A percentile compares a stretch with the other conserved stretches of the same genome.
phyloP scores from a whole-genome alignment of 2,797 vertebrate genomes.

The Lycodopsis pacificus region DNA sequence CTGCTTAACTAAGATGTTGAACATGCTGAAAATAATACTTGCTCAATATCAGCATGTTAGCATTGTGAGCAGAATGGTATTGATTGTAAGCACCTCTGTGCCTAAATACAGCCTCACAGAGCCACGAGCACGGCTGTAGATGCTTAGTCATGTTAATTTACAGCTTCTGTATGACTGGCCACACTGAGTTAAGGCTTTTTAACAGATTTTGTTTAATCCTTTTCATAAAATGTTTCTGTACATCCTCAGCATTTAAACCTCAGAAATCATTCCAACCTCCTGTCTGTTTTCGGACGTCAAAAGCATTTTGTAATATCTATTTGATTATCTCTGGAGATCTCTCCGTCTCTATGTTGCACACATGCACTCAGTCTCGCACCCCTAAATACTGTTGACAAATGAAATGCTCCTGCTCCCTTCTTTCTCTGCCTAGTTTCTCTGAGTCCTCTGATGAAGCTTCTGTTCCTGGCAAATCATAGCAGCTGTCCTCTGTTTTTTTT shows the following conservation, averaged over 20 bases:
- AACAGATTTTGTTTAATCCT: constrained; percentile 1
- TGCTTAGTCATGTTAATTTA: no score
- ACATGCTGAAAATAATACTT: background rate
- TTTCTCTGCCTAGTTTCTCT: constrained; percentile 20
- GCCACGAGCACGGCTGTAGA: background rate
- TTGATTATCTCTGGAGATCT: constrained; percentile 37
- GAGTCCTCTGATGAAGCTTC: constrained; percentile 48
- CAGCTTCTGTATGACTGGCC: no score
- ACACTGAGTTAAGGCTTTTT: no score
- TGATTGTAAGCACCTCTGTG: background rate
- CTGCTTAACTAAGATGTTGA: background rate
- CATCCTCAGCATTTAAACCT: constrained; percentile 22
- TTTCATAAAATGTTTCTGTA: constrained; percentile 1
- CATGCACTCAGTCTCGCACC: background rate
- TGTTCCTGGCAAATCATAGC: constrained; percentile 61
- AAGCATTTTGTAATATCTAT: constrained; percentile 37
- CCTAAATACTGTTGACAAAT: constrained; percentile 43
- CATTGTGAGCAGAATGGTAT: background rate
- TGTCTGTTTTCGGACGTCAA: constrained; percentile 23
- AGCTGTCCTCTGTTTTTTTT: constrained; percentile 61
- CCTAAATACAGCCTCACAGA: background rate
- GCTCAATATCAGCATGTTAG: background rate
- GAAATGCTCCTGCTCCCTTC: constrained; percentile 24
- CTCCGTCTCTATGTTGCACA: constrained; percentile 15
- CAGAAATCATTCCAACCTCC: constrained; percentile 18